Evolutionary conservation across 2,113 vertebrate genomes (phyloP), one percentile per base, ranked within the genome.

Genomic region (Leptobrachium ailaonicum): DNA sequence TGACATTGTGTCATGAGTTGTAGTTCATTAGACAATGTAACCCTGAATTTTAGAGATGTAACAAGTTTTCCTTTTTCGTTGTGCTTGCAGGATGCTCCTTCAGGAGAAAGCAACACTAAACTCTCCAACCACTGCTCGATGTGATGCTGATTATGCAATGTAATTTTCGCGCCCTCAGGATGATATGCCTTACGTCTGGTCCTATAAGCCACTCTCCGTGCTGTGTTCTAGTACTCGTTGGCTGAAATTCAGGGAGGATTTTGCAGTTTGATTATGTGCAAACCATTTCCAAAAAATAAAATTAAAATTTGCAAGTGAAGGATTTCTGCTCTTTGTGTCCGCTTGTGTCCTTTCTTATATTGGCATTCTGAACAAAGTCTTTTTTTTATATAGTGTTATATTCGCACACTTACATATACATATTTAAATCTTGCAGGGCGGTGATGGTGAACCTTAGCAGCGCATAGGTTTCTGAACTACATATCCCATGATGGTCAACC

Each of bases 251-350:
- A 80, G 71, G 78, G 63, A 80, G 58, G 74, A 41, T 70, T 71
- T 80, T 74, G 44, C 63, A 41, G 71, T 66, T 80, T 40, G 41
- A 74, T 47, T 68, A 80, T 74, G 45, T 80, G 70, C 60, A 80
- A 80, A 73, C 62, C 32, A 32, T 80, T 80, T 74, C 71, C 71
- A 67, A 80, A 80, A 67, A 80, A 80, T 74, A 74, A 80, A 80
- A 80, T 54, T 8, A 4, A 80, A 68, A 60, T 40, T 66, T 80
- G 6, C 42, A 45, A 47, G 3, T 56, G 9, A 80, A 13, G 41
- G 47, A 8, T 50, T 50, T 50, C 8, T 4, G 47, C 20, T 32
- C 20, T 32, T 32, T 32, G 20, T 32, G 20, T 32, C 20, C 20
- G 20, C 20, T 32, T 32, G 20, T 32, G 20, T 32, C 20, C 20